These are phyloP conservation scores for Peromyscus californicus DNA, from an alignment of 2,113 vertebrate genomes.

Conservation along the genomic window DNA sequence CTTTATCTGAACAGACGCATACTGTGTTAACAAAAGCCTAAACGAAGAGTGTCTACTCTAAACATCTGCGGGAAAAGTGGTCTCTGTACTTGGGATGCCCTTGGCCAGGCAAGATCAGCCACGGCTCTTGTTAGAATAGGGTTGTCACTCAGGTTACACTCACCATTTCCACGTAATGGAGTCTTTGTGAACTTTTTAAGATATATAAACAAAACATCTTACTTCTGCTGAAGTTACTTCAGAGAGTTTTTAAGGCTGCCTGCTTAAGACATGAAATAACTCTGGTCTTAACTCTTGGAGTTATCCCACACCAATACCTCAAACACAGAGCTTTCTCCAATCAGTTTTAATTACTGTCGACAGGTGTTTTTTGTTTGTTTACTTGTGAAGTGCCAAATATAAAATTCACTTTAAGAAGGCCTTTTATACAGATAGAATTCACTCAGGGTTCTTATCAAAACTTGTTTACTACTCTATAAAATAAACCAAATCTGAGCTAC, in stretches of 20 bases:
- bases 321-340: conserved; percentile 51
- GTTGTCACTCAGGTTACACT: conserved; percentile 52
- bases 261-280: conserved; percentile 51
- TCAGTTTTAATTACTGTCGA: conserved; percentile 35
- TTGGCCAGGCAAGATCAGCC: conserved; percentile 38
- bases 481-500: conserved; percentile 32
- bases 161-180: conserved; percentile 58
- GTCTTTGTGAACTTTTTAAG: conserved; percentile 57
- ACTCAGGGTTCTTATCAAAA: conserved; percentile 36
- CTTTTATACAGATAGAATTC: conserved; percentile 16
- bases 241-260: conserved; percentile 67
- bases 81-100: background rate
- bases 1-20: background rate
- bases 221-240: conserved; percentile 65
- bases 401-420: conserved; percentile 43
- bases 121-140: background rate
- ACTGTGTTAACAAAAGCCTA: conserved; percentile 3
- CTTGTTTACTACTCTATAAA: conserved; percentile 30
- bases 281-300: conserved; percentile 37
- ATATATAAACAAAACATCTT: conserved; percentile 59
- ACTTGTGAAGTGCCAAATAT: conserved; percentile 30
- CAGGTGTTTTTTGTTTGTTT: background rate
- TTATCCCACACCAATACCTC: conserved; percentile 7
- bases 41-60: conserved; percentile 26
- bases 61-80: conserved; percentile 61